These are phyloP conservation scores for Leuciscus waleckii DNA, from an alignment of 2,797 vertebrate genomes.

Conservation along the genomic window DNA sequence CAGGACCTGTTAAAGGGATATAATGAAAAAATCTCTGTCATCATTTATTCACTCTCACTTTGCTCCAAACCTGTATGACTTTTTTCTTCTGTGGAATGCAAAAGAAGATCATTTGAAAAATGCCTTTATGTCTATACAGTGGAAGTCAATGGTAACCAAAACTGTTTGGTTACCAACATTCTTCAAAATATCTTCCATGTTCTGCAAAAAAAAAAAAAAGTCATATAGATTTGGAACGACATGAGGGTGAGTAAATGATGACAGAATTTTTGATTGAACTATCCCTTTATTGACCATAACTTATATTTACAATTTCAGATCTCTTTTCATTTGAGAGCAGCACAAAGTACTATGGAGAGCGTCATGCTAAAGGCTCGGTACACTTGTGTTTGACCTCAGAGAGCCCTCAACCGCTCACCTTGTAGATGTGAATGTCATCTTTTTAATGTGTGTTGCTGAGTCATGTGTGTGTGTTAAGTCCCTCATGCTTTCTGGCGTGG, in stretches of 20 bases:
- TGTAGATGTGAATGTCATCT: constrained; percentile 42
- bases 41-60: background rate
- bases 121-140: background rate
- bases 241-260: background rate
- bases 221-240: background rate
- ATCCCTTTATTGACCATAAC: background rate
- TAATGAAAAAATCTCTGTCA: background rate
- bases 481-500: background rate
- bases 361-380: constrained; percentile 91
- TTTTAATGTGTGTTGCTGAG: constrained; percentile 36
- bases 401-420: constrained; percentile 80
- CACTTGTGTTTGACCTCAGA: constrained; percentile 95
- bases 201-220: background rate
- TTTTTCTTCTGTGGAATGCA: background rate
- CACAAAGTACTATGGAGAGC: constrained; percentile 91
- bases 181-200: background rate
- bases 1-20: background rate
- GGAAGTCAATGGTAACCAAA: background rate
- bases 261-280: background rate
- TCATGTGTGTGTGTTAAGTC: constrained; percentile 18
- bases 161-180: background rate
- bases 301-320: constrained; percentile 45
- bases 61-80: background rate
- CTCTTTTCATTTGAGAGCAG: constrained; percentile 85
- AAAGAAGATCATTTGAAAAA: background rate